Evolutionary conservation across 2,797 vertebrate genomes (phyloP).

Genomic region (Eulemur coronatus): DNA sequence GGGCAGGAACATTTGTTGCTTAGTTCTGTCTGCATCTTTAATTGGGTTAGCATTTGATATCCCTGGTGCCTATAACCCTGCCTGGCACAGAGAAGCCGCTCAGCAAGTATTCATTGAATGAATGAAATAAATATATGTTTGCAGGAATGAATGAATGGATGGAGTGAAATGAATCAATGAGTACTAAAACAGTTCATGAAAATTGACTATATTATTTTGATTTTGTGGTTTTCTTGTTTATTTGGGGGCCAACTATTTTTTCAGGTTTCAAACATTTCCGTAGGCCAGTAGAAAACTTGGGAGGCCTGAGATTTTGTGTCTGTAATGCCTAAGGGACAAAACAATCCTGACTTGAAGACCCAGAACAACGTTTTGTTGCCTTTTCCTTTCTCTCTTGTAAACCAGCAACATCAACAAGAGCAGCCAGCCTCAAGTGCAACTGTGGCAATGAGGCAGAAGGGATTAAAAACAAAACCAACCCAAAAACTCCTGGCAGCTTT

Average conservation of each 20-base stretch:
- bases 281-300: background rate
- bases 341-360: background rate
- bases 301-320: conserved; percentile 36
- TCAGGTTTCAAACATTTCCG: background rate
- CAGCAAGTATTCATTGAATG: background rate
- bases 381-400: conserved; percentile 54
- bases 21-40: background rate
- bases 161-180: background rate
- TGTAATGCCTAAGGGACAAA: background rate
- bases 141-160: background rate
- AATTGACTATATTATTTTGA: background rate
- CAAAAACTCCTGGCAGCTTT: background rate
- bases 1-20: background rate
- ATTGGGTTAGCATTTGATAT: background rate
- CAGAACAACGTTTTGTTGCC: background rate
- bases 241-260: background rate
- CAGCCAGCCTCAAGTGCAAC: background rate
- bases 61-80: background rate
- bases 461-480: conserved; percentile 47
- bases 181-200: background rate
- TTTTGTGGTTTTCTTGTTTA: background rate
- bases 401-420: background rate
- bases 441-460: background rate
- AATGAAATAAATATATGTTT: background rate
- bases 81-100: background rate